Conservation (phyloP, 1,140 invertebrate genomes). For the Nomia melanderi region DNA sequence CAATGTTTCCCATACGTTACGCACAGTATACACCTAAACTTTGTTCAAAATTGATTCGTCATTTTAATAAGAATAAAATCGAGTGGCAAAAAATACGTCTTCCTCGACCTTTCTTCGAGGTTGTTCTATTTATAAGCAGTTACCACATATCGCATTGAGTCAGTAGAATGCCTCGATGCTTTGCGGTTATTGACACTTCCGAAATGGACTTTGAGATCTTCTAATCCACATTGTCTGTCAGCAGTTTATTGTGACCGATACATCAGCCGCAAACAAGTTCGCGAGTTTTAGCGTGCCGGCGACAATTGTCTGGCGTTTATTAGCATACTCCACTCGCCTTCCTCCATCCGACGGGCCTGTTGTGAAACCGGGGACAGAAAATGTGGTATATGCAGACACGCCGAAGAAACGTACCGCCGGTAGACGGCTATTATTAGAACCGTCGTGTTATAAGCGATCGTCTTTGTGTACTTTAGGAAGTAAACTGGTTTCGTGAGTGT, state of each 20-base stretch:
- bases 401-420: neutral
- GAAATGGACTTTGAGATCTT: neutral
- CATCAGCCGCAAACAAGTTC: neutral
- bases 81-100: no score
- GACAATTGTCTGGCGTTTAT: conserved; percentile 49
- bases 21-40: no score
- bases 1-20: no score
- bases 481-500: conserved; percentile 42
- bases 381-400: neutral
- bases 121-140: no score
- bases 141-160: no score
- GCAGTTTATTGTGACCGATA: neutral
- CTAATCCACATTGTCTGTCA: neutral
- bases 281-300: conserved; percentile 35
- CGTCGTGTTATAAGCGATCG: conserved; percentile 41
- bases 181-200: neutral
- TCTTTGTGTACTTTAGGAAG: conserved; percentile 27
- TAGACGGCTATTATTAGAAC: conserved; percentile 53
- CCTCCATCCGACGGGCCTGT: neutral
- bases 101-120: no score
- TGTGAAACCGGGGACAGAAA: conserved; percentile 28
- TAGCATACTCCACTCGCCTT: conserved; percentile 24
- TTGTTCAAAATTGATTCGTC: no score
- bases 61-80: no score
- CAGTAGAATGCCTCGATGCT: no score